phyloP scores from a whole-genome alignment of 2,113 vertebrate species.

The Prionailurus bengalensis region DNA sequence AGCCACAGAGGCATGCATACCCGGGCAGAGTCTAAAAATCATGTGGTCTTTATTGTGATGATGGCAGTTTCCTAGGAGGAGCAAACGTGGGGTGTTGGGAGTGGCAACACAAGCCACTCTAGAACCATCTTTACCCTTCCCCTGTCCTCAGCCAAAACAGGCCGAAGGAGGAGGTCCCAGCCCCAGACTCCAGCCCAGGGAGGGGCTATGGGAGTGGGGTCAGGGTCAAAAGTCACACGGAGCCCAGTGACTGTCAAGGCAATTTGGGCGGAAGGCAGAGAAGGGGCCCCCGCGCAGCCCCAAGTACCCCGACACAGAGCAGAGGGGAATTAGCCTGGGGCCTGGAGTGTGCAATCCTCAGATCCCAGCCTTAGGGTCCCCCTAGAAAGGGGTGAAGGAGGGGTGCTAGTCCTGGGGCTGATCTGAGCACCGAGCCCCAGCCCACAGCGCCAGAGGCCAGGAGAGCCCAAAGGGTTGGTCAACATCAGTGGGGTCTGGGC shows the following conservation, averaged over 20 bases:
- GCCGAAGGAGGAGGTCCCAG: background rate
- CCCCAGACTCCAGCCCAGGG: background rate
- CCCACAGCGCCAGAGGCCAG: background rate
- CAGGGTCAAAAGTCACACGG: background rate
- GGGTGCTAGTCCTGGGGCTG: background rate
- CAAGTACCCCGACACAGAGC: background rate
- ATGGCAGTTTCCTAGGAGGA: background rate
- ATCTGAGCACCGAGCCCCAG: background rate
- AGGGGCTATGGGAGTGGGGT: background rate
- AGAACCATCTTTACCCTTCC: background rate
- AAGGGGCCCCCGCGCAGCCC: background rate
- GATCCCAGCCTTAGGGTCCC: background rate
- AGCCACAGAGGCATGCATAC: background rate
- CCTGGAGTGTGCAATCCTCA: background rate
- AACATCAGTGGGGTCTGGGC: background rate
- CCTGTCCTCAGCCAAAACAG: background rate
- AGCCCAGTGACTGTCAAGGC: conserved; percentile 34
- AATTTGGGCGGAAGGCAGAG: background rate
- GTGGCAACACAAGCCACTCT: background rate
- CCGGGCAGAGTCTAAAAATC: background rate
- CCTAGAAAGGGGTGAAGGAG: background rate
- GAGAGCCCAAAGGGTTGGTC: too few relatives aligned
- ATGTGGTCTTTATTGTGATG: conserved; percentile 67
- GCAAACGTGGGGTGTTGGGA: background rate
- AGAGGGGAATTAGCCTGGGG: background rate